Base-by-base conservation (phyloP, 2,797 vertebrate species). In the Sebastes trivittatus region DNA sequence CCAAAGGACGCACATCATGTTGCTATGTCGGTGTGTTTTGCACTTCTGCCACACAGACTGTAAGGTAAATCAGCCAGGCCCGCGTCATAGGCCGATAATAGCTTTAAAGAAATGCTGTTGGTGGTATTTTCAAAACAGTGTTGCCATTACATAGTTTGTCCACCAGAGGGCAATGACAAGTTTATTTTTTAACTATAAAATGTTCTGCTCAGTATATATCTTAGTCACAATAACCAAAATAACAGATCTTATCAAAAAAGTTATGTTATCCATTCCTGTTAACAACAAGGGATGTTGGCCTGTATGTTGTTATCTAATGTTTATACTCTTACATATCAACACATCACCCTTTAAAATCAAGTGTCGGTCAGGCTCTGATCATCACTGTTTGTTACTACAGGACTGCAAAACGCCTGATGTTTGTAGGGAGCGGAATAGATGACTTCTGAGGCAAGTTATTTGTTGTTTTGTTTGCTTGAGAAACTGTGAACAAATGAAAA, bases 141-240 rank as follows among this genome's bases (percentile, higher is more conserved):
- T 54, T 70, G 22, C 13, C 11, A n/a, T 58, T 25, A 25, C 5
- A 13, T 13, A 25, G 52, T 36, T 60, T 61, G 38, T 61, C 77
- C 77, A 73, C 29, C 30, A 79, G 77, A 66, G 38, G 69, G 23
- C 38, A 72, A 59, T 46, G n/a, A 67, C 36, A 73, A 6, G 16
- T 55, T 20, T n/a, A 63, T 55, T 52, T 62, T 18, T 52, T 11
- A 61, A 52, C 18, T 61, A 49, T 7, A 52, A 73, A 11, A 62
- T 3, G n/a, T 52, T 62, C 8, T 32, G 27, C 20, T 62, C n/a
- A 61, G 13, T 49, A 29, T 18, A 72, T 7, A 20, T 22, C 25
- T 22, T 72, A 18, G 25, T 32, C 27, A 75, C 10, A 58, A 22
- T 11, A 58, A 42, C 27, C 60, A 64, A 14, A 58, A 58, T n/a